phyloP scores from a whole-genome alignment of 1,140 invertebrate genomes.

The Diorhabda elongata region DNA sequence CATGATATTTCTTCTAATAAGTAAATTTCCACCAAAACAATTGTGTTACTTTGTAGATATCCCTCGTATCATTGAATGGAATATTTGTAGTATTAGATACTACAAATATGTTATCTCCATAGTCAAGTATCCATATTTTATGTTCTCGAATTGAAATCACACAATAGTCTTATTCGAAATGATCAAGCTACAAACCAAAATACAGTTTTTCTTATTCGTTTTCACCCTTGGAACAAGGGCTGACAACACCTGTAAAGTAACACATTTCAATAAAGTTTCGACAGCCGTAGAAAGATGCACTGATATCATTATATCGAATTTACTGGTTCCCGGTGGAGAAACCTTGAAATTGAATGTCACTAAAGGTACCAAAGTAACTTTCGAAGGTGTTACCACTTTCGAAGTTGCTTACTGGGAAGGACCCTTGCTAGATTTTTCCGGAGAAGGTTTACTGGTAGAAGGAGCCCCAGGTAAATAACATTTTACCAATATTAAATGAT shows the following conservation, averaged over 20 bases:
- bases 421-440: neutral
- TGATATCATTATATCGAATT: conserved; percentile 7
- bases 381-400: conserved; percentile 4
- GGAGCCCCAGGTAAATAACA: neutral
- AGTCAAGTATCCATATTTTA: no score
- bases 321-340: conserved; percentile 6
- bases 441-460: neutral
- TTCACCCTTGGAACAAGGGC: neutral
- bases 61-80: no score
- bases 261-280: neutral
- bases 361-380: conserved; percentile 4
- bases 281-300: neutral
- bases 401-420: neutral
- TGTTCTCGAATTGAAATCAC: no score
- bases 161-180: no score
- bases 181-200: no score
- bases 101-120: no score
- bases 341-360: conserved; percentile 9
- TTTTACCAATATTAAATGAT: no score
- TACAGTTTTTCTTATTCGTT: no score
- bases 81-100: no score
- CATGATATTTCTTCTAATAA: no score
- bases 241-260: neutral
- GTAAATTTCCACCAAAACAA: no score
- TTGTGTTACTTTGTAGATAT: no score